Percentiles rank a stretch among this genome's conserved stretches.
Conservation (phyloP, 2,888 invertebrate genomes). For the Macaria notata region DNA sequence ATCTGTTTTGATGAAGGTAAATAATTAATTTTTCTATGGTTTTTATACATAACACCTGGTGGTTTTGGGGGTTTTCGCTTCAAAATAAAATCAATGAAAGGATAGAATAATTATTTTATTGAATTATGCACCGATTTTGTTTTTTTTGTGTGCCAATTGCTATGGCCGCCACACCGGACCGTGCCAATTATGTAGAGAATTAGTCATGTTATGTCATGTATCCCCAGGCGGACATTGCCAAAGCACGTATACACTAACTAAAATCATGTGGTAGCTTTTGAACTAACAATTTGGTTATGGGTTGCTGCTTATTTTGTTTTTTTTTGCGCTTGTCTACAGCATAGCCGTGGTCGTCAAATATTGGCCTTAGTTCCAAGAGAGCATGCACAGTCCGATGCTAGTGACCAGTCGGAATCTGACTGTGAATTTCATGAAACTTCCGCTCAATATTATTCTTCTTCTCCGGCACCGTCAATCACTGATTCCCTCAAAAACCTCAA, state of each 20-base stretch:
- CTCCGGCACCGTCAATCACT: constrained; percentile 4
- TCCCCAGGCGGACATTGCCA: constrained; percentile 9
- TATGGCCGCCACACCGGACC: constrained; percentile 11
- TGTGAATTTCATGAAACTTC: constrained; percentile 11
- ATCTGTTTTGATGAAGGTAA: constrained; percentile 9
- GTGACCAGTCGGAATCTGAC: constrained; percentile 9
- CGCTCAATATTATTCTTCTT: constrained; percentile 12
- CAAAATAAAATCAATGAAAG: constrained; percentile 3
- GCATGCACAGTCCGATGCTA: constrained; percentile 14
- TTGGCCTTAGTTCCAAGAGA: constrained; percentile 13
- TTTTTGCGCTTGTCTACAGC: constrained; percentile 17
- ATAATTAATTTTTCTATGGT: constrained; percentile 1
- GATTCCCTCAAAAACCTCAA: constrained; percentile 5
- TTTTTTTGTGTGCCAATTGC: constrained; percentile 1
- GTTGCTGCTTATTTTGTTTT: constrained; percentile 7
- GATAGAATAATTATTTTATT: neutral
- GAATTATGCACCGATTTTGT: constrained; percentile 3
- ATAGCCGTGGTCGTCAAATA: constrained; percentile 11
- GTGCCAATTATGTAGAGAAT: constrained; percentile 7
- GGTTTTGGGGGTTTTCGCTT: constrained; percentile 1
- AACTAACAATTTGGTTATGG: constrained; percentile 8
- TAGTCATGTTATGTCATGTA: constrained; percentile 2
- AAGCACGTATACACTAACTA: constrained; percentile 4
- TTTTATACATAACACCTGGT: constrained; percentile 1
- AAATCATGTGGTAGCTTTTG: constrained; percentile 1